A percentile compares a stretch with the other conserved stretches of the same genome.
phyloP scores from a whole-genome alignment of 2,797 vertebrate genomes.

The Chelon labrosus region DNA sequence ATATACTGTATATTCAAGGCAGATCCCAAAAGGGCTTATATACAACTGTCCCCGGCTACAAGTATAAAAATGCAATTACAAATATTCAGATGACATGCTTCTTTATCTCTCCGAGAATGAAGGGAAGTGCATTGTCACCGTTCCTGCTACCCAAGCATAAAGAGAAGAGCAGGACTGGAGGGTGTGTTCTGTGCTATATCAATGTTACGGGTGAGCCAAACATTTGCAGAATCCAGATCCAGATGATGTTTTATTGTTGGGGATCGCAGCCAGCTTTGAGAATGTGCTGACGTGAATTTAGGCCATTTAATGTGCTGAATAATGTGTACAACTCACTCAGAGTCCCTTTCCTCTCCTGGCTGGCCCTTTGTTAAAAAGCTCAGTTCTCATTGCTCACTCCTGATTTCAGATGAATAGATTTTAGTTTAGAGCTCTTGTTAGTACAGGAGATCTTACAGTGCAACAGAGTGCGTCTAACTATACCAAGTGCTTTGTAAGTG shows the following conservation, averaged over 20 bases:
- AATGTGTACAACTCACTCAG: constrained; percentile 46
- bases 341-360: constrained; percentile 22
- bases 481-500: constrained; percentile 46
- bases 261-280: constrained; percentile 54
- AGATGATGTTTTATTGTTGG: constrained; percentile 52
- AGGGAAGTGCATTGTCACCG: not conserved
- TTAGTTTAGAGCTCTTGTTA: not conserved
- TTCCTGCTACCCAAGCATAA: not conserved
- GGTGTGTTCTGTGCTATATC: constrained; percentile 27
- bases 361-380: constrained; percentile 10
- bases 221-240: constrained; percentile 47
- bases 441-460: constrained; percentile 49
- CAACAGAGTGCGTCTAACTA: constrained; percentile 28
- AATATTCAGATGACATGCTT: not conserved
- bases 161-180: not conserved
- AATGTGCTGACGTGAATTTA: constrained; percentile 69
- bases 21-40: not conserved
- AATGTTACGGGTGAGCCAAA: constrained; percentile 44
- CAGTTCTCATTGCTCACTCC: not conserved
- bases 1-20: not conserved
- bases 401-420: constrained; percentile 1
- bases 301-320: constrained; percentile 63
- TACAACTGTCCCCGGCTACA: not conserved
- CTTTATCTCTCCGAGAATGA: constrained; percentile 2
- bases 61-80: not conserved